phyloP scores from a whole-genome alignment of 1,140 invertebrate species.

The Meloidogyne hapla region DNA sequence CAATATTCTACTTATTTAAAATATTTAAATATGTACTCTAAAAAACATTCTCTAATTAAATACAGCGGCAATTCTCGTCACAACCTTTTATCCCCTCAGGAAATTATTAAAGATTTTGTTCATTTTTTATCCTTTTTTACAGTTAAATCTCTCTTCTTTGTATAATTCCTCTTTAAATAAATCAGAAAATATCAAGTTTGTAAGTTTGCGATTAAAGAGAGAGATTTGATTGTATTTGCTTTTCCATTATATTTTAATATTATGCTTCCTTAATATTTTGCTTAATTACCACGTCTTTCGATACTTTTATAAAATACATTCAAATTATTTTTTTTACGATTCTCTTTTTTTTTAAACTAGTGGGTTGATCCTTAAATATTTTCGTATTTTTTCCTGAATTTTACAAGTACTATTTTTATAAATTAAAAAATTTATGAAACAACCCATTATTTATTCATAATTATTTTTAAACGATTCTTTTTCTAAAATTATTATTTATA shows the following conservation, averaged over 20 bases:
- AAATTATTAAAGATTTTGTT: neutral
- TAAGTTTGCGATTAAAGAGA: too few species aligned
- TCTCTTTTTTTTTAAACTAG: too few species aligned
- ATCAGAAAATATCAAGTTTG: too few species aligned
- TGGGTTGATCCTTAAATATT: neutral
- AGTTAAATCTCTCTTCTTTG: neutral
- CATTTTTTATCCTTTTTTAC: neutral
- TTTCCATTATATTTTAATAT: neutral
- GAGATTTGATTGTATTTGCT: neutral
- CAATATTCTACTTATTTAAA: too few species aligned
- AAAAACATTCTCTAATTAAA: neutral
- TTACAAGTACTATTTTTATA: too few species aligned
- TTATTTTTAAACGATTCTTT: too few species aligned
- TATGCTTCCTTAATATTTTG: neutral
- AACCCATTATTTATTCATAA: too few species aligned
- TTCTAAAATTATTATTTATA: too few species aligned
- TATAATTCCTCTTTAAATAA: too few species aligned
- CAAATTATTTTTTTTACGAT: neutral
- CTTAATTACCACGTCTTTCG: neutral
- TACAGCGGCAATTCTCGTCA: neutral
- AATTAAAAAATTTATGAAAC: too few species aligned
- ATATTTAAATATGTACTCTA: neutral
- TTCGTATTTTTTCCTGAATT: neutral
- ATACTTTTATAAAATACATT: neutral
- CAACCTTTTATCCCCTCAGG: neutral